A percentile compares a stretch with the other conserved stretches of the same genome.
These are phyloP conservation scores for Scaptomyza cyrtandrae DNA, from an alignment of 2,888 invertebrate species.

Conservation along the genomic window DNA sequence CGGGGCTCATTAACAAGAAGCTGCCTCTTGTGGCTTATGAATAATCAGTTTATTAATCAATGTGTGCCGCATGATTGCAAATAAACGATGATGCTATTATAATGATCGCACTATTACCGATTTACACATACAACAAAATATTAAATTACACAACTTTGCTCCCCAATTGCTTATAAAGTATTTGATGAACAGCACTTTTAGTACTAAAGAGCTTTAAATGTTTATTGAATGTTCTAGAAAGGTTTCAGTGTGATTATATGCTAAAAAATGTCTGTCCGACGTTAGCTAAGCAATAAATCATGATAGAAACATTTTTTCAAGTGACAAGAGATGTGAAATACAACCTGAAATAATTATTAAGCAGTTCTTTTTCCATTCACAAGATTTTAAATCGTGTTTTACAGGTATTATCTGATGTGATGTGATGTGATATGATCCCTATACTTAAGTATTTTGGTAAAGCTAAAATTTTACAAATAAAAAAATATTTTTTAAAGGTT, in stretches of 20 bases:
- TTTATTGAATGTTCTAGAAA: slow-evolving; percentile 5
- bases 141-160: slow-evolving; percentile 20
- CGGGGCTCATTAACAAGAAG: slow-evolving; percentile 79
- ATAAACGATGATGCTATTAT: slow-evolving; percentile 77
- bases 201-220: neutral
- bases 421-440: no score
- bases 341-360: no score
- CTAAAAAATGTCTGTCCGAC: neutral
- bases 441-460: no score
- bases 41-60: slow-evolving; percentile 79
- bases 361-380: no score
- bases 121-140: slow-evolving; percentile 22
- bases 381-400: no score
- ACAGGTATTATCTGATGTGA: no score
- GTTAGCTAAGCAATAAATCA: no score
- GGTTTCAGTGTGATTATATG: neutral
- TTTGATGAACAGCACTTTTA: slow-evolving; percentile 20
- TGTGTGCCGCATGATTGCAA: slow-evolving; percentile 71
- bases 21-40: slow-evolving; percentile 73
- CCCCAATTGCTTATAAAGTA: slow-evolving; percentile 22
- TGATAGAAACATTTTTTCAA: no score
- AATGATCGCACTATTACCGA: slow-evolving; percentile 75
- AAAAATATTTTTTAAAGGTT: no score
- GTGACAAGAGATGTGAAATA: no score
- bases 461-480: no score